Percentiles rank a stretch among this genome's conserved stretches.
These are phyloP conservation scores for Hydractinia echinata DNA, from an alignment of 30 jellyfish, hydroid and myxozoan genomes.

Conservation along the genomic window DNA sequence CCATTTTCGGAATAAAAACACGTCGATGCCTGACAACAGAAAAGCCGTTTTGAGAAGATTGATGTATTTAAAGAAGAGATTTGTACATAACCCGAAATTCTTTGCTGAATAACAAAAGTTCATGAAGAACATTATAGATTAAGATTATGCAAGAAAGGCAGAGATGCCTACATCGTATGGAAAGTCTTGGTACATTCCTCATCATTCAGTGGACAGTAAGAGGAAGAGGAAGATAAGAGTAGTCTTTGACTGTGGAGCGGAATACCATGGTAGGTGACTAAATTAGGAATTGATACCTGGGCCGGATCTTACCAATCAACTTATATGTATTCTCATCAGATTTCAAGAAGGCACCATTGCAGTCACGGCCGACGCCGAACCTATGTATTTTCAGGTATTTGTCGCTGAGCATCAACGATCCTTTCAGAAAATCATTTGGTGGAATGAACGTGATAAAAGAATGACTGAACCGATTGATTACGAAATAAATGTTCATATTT, in stretches of 20 bases:
- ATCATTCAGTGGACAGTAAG: constrained; percentile 49
- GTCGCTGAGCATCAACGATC: constrained; percentile 22
- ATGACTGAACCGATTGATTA: neutral
- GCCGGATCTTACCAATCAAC: constrained; percentile 36
- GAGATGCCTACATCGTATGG: neutral
- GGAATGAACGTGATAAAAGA: constrained; percentile 5
- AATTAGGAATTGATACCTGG: too few relatives aligned
- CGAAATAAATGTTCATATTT: constrained; percentile 6
- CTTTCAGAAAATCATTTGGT: constrained; percentile 33
- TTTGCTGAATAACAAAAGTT: neutral
- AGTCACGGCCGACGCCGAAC: constrained; percentile 26
- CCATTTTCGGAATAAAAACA: neutral
- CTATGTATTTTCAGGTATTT: constrained; percentile 41
- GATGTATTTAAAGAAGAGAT: neutral
- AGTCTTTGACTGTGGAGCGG: constrained; percentile 41
- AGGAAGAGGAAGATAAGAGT: constrained; percentile 50
- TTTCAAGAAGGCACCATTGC: too few relatives aligned
- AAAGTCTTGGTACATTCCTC: constrained; percentile 61
- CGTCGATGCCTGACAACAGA: neutral
- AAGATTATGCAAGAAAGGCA: constrained; percentile 7
- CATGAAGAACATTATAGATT: constrained; percentile 19
- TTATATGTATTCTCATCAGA: too few relatives aligned
- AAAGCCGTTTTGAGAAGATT: neutral
- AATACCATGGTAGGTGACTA: constrained; percentile 41
- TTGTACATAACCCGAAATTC: neutral